Conservation (phyloP, 2,888 invertebrate species). For the Pegoplata infirma region DNA sequence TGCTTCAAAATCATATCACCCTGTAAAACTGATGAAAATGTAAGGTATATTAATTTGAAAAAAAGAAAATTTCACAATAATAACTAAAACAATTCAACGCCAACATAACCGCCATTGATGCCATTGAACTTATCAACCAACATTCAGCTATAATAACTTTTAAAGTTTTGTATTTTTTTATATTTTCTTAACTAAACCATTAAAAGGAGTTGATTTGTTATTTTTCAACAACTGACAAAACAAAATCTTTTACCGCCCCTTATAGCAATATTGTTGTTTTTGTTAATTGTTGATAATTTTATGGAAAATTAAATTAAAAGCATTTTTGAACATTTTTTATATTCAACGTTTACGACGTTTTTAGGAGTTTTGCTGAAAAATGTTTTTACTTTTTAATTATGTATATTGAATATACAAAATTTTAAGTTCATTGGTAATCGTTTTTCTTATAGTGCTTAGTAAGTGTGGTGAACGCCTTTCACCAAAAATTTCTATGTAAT, state of each 20-base stretch:
- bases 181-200: neutral
- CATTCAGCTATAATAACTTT: neutral
- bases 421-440: neutral
- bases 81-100: neutral
- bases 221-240: neutral
- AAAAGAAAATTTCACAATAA: too few species aligned
- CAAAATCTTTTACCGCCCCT: neutral
- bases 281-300: neutral
- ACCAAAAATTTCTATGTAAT: too few species aligned
- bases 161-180: too few species aligned
- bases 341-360: neutral
- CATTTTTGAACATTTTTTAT: too few species aligned
- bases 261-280: neutral
- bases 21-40: too few species aligned
- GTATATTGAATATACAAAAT: neutral
- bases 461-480: slow-evolving; percentile 32
- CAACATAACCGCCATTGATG: neutral
- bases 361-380: neutral
- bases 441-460: neutral
- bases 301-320: too few species aligned
- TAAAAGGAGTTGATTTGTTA: neutral
- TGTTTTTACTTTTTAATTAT: neutral
- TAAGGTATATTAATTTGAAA: too few species aligned
- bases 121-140: neutral
- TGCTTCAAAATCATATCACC: too few species aligned